Conservation (phyloP, 2,113 vertebrate species). For the Odocoileus virginianus region DNA sequence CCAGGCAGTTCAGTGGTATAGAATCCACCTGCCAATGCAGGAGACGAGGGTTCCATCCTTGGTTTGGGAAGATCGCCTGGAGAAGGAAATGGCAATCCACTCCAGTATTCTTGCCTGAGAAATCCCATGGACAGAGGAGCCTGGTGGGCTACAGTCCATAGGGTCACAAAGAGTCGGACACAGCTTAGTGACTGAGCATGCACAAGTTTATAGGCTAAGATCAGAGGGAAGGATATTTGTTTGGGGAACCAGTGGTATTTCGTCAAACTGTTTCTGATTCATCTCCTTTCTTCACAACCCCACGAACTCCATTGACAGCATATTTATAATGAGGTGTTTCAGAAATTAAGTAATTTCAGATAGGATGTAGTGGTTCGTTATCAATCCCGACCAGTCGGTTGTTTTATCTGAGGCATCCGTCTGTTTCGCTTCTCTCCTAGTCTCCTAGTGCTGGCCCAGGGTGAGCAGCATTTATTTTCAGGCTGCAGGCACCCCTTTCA, state of each 20-base stretch:
- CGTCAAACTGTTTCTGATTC: background rate
- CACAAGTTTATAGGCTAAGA: background rate
- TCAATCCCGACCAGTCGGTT: background rate
- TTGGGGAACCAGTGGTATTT: constrained; percentile 3
- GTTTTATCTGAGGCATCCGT: background rate
- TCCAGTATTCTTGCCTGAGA: background rate
- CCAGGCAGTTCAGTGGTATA: background rate
- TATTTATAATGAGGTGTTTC: constrained; percentile 43
- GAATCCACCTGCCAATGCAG: background rate
- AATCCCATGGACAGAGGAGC: background rate
- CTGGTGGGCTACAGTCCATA: background rate
- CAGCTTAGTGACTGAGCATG: background rate
- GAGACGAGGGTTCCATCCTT: background rate
- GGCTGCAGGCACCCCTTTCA: background rate
- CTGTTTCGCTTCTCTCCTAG: background rate
- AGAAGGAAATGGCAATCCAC: background rate
- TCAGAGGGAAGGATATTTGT: background rate
- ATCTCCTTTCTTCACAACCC: background rate
- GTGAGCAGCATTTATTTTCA: background rate
- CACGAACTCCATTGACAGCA: background rate
- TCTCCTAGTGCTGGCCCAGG: background rate
- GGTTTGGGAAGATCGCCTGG: background rate
- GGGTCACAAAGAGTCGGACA: rapidly evolving
- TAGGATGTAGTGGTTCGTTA: background rate
- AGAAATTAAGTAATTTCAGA: constrained; percentile 35